Evolutionary conservation across 1,140 invertebrate species (phyloP).

Genomic region (Drosophila leontia): DNA sequence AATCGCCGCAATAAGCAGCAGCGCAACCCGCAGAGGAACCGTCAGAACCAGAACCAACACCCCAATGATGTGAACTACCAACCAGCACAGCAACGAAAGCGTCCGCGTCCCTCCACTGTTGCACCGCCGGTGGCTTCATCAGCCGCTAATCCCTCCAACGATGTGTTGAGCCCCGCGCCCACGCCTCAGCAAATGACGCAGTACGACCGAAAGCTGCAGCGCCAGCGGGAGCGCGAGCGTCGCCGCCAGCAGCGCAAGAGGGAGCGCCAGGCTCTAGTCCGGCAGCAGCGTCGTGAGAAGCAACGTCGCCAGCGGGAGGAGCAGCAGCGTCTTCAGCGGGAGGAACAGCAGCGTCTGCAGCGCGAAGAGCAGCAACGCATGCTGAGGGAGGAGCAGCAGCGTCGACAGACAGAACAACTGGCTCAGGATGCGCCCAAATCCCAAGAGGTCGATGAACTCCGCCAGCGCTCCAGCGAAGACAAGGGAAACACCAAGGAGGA

Average conservation of each 20-base stretch:
- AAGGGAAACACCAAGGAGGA: slow-evolving; percentile 5
- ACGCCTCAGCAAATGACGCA: slow-evolving; percentile 55
- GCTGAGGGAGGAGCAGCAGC: slow-evolving; percentile 20
- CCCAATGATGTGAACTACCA: slow-evolving; percentile 73
- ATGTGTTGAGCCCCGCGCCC: slow-evolving; percentile 31
- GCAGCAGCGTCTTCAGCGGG: slow-evolving; percentile 35
- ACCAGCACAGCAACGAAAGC: slow-evolving; percentile 27
- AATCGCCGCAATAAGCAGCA: slow-evolving; percentile 35
- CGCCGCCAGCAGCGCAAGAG: slow-evolving; percentile 55
- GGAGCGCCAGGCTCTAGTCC: slow-evolving; percentile 56
- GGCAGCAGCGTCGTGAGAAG: slow-evolving; percentile 56
- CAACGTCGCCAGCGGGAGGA: slow-evolving; percentile 44
- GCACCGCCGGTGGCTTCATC: slow-evolving; percentile 8
- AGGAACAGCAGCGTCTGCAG: slow-evolving; percentile 22
- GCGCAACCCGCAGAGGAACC: slow-evolving; percentile 28
- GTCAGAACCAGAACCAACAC: slow-evolving; percentile 33
- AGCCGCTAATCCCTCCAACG: slow-evolving; percentile 33
- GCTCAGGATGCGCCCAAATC: slow-evolving; percentile 19
- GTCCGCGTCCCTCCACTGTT: slow-evolving; percentile 37
- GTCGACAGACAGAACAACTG: background rate
- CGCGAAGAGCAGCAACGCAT: slow-evolving; percentile 45
- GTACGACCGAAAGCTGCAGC: slow-evolving; percentile 72
- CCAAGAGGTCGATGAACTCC: slow-evolving; percentile 50
- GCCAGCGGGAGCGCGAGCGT: slow-evolving; percentile 71
- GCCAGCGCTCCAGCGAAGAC: slow-evolving; percentile 36